Base-by-base conservation (phyloP, 2,113 vertebrate genomes). In the Conger conger region DNA sequence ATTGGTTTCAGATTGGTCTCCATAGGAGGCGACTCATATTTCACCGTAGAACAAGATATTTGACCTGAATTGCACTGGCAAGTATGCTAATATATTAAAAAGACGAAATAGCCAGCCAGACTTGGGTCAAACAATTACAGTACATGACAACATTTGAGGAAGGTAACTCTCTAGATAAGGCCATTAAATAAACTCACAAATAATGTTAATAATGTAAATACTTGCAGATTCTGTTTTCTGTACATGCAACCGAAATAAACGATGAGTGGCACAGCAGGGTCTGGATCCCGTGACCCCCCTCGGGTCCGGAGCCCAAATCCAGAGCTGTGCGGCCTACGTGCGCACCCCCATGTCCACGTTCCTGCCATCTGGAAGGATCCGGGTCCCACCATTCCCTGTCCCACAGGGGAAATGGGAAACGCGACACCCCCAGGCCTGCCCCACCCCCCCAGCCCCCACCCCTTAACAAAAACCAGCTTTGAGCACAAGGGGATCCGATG, bases 391-490 rank as follows among this genome's bases (percentile, higher is more conserved):
- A 54, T 33, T 13, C 33, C 27, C 40, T 18, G 73, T 84, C 68
- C 45, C 60, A 79, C 27, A 33, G 78, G 27, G 86, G 40, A 20
- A 33, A 16, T 35, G 42, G 35, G 87, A 87, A 87, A 89, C 79
- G 11, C 76, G 45, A 87, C 84, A 63, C 84, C 33, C 30, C 50
- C 6, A 23, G 36, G 82, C 53, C 60, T 82, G 87, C 42, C 45
- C 27, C 15, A 20, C 5, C 57, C 23, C 57, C 85, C 87, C 53
- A 60, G 81, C 87, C 42, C 45, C 17, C 15, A 16, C 18, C 57
- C 23, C 57, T 88, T 88, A 91, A 92, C 93, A 91, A 90, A 92
- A 93, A 76, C 87, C 91, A 84, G 89, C 88, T 82, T 53, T 42
- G 87, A 88, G 84, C 83, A 78, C 85, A 81, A 73, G 90, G 84